These are phyloP conservation scores for Nymphalis urticae DNA, from an alignment of 2,888 invertebrate species.

Conservation along the genomic window DNA sequence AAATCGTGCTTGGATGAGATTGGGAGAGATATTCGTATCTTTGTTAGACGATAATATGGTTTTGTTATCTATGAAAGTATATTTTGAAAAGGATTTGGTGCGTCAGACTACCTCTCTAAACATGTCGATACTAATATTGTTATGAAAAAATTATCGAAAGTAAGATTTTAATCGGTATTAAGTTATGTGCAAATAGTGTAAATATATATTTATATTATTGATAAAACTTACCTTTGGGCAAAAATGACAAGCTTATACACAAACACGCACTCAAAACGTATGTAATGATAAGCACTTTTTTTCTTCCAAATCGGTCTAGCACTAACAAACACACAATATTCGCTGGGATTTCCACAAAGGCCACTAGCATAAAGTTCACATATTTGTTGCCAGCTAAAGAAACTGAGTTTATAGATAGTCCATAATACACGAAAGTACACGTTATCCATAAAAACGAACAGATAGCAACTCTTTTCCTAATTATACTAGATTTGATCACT, in stretches of 20 bases:
- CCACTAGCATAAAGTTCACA: constrained; percentile 86
- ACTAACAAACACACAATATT: constrained; percentile 84
- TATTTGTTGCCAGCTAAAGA: constrained; percentile 88
- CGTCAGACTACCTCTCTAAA: not conserved
- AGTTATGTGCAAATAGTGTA: no score
- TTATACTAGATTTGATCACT: constrained; percentile 79
- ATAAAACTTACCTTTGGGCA: constrained; percentile 76
- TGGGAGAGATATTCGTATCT: constrained; percentile 42
- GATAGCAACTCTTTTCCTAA: constrained; percentile 80
- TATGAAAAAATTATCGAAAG: no score
- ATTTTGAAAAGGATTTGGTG: constrained; percentile 15
- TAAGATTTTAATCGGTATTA: no score
- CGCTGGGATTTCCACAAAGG: constrained; percentile 87
- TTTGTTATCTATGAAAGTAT: constrained; percentile 28
- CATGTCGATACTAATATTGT: no score
- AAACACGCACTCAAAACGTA: constrained; percentile 84
- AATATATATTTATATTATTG: constrained; percentile 40
- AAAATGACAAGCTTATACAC: constrained; percentile 82
- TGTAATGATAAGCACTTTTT: constrained; percentile 82
- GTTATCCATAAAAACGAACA: constrained; percentile 90
- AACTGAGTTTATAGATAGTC: constrained; percentile 89
- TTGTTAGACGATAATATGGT: constrained; percentile 28
- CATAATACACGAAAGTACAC: constrained; percentile 90
- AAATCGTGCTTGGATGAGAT: constrained; percentile 59
- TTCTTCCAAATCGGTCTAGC: constrained; percentile 84